phyloP scores from a whole-genome alignment of 2,888 invertebrate species.

The Synanthedon tipuliformis region DNA sequence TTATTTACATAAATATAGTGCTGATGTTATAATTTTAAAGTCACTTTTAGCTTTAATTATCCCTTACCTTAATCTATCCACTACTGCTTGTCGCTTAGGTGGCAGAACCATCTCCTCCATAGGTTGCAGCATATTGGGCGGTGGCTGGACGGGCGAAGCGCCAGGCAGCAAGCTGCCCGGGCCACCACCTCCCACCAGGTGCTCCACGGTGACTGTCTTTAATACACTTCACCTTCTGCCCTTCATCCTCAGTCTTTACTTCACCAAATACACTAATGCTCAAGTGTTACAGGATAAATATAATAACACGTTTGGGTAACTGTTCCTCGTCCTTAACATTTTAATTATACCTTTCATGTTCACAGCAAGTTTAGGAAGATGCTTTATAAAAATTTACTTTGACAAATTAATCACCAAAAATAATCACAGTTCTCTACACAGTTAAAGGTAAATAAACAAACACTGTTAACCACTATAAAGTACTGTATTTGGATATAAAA shows the following conservation, averaged over 20 bases:
- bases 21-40: no score
- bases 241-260: slow-evolving; percentile 28
- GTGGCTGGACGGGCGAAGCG: slow-evolving; percentile 70
- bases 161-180: slow-evolving; percentile 76
- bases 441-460: not conserved
- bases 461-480: not conserved
- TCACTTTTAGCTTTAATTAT: not conserved
- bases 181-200: slow-evolving; percentile 81
- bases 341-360: slow-evolving; percentile 46
- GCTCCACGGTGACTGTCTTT: slow-evolving; percentile 73
- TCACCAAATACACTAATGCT: slow-evolving; percentile 19
- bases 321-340: slow-evolving; percentile 49
- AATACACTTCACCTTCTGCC: slow-evolving; percentile 37
- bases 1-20: no score
- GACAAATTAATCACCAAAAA: no score
- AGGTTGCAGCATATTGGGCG: slow-evolving; percentile 74
- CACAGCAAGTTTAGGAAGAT: slow-evolving; percentile 4
- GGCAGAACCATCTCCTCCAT: slow-evolving; percentile 80
- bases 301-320: slow-evolving; percentile 43
- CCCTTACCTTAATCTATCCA: slow-evolving; percentile 79
- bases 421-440: no score
- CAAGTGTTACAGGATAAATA: slow-evolving; percentile 53
- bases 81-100: slow-evolving; percentile 85
- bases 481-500: not conserved
- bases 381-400: not conserved